These are phyloP conservation scores for Myxocyprinus asiaticus DNA, from an alignment of 2,113 vertebrate species.

Conservation along the genomic window DNA sequence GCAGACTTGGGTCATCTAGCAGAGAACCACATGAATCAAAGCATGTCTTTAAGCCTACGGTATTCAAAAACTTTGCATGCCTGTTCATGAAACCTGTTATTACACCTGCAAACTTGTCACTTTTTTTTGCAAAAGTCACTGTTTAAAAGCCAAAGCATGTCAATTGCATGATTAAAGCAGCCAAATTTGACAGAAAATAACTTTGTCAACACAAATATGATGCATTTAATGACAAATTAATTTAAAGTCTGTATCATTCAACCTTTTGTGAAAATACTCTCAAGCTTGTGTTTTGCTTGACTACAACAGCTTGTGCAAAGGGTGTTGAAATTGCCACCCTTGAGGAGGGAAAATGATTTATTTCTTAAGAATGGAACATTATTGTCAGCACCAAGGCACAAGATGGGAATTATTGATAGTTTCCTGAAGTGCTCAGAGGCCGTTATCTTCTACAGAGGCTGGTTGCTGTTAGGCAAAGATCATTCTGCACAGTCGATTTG, in stretches of 20 bases:
- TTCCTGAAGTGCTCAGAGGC: not conserved
- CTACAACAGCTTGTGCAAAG: not conserved
- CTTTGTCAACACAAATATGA: not conserved
- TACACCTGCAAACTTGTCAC: not conserved
- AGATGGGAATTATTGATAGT: not conserved
- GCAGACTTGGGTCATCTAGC: too few relatives aligned
- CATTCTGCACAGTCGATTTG: not conserved
- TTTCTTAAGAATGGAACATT: not conserved
- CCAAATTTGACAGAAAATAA: not conserved
- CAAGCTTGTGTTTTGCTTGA: not conserved
- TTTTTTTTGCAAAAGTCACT: not conserved
- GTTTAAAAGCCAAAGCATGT: not conserved
- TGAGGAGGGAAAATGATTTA: not conserved
- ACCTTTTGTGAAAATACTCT: not conserved
- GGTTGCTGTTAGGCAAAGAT: not conserved
- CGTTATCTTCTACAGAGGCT: not conserved
- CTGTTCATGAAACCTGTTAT: not conserved
- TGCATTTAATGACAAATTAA: not conserved
- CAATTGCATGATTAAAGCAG: not conserved
- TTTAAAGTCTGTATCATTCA: not conserved
- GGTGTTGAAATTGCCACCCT: not conserved
- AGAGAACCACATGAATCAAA: too few relatives aligned
- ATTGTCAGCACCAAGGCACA: not conserved
- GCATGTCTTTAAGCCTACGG: too few relatives aligned
- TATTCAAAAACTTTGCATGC: too few relatives aligned